Evolutionary conservation across 1,140 invertebrate species (phyloP).

Genomic region (Melitaea cinxia): DNA sequence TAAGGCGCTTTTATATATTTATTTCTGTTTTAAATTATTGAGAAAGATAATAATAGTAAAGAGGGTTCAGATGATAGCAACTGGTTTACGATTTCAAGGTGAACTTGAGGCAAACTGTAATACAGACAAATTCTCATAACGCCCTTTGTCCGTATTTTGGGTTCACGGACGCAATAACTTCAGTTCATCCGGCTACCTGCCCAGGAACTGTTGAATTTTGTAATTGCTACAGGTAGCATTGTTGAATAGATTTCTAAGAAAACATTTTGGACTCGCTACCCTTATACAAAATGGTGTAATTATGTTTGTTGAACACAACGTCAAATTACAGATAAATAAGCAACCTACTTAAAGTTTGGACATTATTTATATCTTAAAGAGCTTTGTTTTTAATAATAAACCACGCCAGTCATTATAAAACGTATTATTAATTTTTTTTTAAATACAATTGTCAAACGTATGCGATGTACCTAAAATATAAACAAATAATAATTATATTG

Average conservation of each 20-base stretch:
- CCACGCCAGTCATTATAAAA: no score
- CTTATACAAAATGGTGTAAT: neutral
- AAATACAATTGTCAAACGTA: no score
- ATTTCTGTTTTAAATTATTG: neutral
- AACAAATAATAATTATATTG: neutral
- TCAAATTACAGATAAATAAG: no score
- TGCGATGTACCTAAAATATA: no score
- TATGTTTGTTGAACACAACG: neutral
- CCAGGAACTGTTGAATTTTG: slow-evolving; percentile 36
- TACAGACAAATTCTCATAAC: slow-evolving; percentile 69
- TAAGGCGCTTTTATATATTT: neutral
- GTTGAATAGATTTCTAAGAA: slow-evolving; percentile 24
- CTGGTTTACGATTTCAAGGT: slow-evolving; percentile 64
- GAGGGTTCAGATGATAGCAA: slow-evolving; percentile 47
- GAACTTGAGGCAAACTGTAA: slow-evolving; percentile 59
- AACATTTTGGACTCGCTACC: slow-evolving; percentile 1
- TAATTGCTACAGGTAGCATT: slow-evolving; percentile 44
- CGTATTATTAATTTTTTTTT: no score
- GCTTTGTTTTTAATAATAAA: no score
- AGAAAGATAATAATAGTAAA: slow-evolving; percentile 1
- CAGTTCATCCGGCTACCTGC: slow-evolving; percentile 59
- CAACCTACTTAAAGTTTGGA: no score
- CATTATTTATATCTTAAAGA: neutral
- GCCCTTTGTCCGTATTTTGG: slow-evolving; percentile 68
- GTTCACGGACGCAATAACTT: slow-evolving; percentile 54